Percentiles rank a stretch among this genome's conserved stretches.
phyloP scores from a whole-genome alignment of 2,113 vertebrate genomes.

The Nycticryphes semicollaris region DNA sequence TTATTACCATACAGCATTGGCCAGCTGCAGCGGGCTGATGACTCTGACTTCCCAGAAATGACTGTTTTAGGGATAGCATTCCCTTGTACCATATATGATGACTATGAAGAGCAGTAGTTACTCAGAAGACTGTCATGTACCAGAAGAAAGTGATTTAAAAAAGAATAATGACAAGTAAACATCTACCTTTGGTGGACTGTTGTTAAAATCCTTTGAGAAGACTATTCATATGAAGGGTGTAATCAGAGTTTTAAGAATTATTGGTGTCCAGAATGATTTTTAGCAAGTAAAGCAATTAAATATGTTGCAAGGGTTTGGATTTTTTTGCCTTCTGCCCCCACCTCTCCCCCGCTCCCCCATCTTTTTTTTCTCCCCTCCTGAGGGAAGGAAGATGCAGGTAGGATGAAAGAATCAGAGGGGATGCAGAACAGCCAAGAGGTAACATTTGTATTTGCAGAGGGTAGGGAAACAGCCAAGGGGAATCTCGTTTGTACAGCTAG shows the following conservation, averaged over 20 bases:
- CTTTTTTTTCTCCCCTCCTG: neutral
- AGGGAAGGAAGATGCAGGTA: neutral
- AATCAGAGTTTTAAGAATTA: neutral
- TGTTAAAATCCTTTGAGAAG: neutral
- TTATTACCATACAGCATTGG: neutral
- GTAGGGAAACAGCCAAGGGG: neutral
- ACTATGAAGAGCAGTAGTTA: neutral
- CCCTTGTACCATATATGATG: neutral
- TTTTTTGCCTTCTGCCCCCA: rapidly evolving
- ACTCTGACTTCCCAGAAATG: neutral
- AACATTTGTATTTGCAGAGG: neutral
- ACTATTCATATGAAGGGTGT: neutral
- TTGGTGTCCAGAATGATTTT: neutral
- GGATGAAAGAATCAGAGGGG: neutral
- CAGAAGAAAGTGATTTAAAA: neutral
- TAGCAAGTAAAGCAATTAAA: neutral
- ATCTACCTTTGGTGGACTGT: neutral
- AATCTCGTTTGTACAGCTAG: neutral
- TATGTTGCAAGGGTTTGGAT: neutral
- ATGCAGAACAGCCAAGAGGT: neutral
- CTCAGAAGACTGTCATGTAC: neutral
- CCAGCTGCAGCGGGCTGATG: neutral
- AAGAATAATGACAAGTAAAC: neutral
- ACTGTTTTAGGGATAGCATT: neutral
- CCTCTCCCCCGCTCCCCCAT: no score